Evolutionary conservation across 2,113 vertebrate species (phyloP).

Genomic region (Junco hyemalis): DNA sequence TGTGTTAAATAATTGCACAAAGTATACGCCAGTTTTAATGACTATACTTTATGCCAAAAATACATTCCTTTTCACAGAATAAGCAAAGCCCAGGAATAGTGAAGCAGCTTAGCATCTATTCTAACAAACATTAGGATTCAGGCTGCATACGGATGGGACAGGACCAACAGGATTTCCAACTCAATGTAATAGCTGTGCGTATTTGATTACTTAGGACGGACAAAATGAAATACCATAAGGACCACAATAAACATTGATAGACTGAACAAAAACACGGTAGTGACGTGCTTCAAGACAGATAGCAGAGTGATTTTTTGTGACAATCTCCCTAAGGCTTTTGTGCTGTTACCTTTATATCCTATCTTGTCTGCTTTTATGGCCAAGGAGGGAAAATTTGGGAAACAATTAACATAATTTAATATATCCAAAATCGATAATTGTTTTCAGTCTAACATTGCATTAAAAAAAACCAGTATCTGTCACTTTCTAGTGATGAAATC

Average conservation of each 20-base stretch:
- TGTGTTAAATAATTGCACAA: conserved; percentile 83
- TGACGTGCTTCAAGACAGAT: conserved; percentile 98
- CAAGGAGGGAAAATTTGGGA: conserved; percentile 96
- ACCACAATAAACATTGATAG: conserved; percentile 94
- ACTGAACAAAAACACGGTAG: conserved; percentile 97
- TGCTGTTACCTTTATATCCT: conserved; percentile 91
- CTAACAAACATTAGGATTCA: conserved; percentile 93
- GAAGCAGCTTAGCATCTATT: conserved; percentile 92
- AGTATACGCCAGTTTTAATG: conserved; percentile 80
- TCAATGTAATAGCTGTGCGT: conserved; percentile 84
- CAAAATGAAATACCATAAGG: conserved; percentile 90
- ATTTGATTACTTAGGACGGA: conserved; percentile 89
- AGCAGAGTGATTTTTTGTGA: conserved; percentile 91
- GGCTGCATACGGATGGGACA: conserved; percentile 90
- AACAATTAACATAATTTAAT: conserved; percentile 90
- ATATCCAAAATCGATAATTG: conserved; percentile 80
- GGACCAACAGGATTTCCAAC: conserved; percentile 83
- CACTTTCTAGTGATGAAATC: conserved; percentile 73
- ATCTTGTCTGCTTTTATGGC: conserved; percentile 91
- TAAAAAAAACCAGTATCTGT: conserved; percentile 63
- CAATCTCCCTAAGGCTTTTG: conserved; percentile 94
- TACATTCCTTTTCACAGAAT: conserved; percentile 92
- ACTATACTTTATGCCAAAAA: conserved; percentile 88
- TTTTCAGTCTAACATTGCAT: conserved; percentile 83
- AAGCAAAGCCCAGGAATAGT: conserved; percentile 89